phyloP scores from a whole-genome alignment of 2,888 invertebrate species.

The Nomada hirtipes region DNA sequence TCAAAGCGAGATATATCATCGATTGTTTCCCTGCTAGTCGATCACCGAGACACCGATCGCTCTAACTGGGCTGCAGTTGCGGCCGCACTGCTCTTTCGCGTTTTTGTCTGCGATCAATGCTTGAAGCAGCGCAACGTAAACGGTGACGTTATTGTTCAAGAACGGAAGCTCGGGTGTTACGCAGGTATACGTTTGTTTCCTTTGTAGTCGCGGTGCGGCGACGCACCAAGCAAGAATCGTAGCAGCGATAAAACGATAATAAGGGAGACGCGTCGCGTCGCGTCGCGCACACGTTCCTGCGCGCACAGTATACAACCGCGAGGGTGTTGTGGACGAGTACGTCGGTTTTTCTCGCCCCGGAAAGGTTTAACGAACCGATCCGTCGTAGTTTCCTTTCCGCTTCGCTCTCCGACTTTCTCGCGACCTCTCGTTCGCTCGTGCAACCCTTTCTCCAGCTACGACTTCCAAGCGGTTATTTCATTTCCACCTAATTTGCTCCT shows the following conservation, averaged over 20 bases:
- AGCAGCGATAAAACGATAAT: neutral
- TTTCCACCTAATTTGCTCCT: conserved; percentile 64
- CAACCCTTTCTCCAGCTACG: conserved; percentile 29
- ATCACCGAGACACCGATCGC: conserved; percentile 5
- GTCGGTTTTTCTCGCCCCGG: conserved; percentile 66
- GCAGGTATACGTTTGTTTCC: no score
- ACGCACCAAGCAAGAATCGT: no score
- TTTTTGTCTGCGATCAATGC: no score
- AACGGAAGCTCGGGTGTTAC: no score
- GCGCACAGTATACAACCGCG: conserved; percentile 25
- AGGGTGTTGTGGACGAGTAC: conserved; percentile 38
- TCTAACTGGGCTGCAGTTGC: neutral
- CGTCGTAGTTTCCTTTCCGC: conserved; percentile 67
- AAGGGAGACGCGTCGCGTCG: neutral
- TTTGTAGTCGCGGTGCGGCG: no score
- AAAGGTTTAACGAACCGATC: conserved; percentile 77
- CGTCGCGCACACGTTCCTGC: neutral
- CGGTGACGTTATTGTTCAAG: no score
- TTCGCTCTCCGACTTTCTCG: conserved; percentile 26
- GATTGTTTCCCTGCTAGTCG: conserved; percentile 20
- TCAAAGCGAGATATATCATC: conserved; percentile 39
- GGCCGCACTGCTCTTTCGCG: neutral
- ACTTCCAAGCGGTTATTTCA: conserved; percentile 52
- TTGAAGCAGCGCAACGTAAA: no score
- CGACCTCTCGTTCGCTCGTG: conserved; percentile 53